Evolutionary conservation across 2,113 vertebrate genomes (phyloP).

Genomic region (Carassius carassius): DNA sequence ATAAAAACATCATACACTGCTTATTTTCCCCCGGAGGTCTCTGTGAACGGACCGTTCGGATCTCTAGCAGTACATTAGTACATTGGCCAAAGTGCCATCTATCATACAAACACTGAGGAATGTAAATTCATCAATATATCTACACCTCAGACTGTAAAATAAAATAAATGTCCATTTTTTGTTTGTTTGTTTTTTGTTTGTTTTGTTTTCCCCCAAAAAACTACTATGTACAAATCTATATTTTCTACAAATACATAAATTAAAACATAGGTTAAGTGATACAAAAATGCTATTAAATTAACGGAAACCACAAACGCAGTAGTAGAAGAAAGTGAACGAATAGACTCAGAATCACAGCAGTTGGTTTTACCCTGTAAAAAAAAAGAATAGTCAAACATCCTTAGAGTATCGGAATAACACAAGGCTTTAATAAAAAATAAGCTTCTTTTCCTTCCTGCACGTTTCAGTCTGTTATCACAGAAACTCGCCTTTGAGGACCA

Average conservation of each 20-base stretch:
- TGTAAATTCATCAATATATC: conserved; percentile 74
- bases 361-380: conserved; percentile 94
- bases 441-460: conserved; percentile 77
- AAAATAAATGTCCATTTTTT: conserved; percentile 77
- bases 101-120: conserved; percentile 82
- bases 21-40: conserved; percentile 54
- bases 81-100: conserved; percentile 83
- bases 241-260: conserved; percentile 95
- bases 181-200: conserved; percentile 53
- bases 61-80: conserved; percentile 90
- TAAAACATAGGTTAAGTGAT: conserved; percentile 87
- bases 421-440: conserved; percentile 81
- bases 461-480: conserved; percentile 78
- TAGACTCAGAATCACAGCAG: conserved; percentile 91
- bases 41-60: conserved; percentile 10
- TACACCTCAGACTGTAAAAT: conserved; percentile 85
- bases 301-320: conserved; percentile 88
- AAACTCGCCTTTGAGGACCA: conserved; percentile 82
- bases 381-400: conserved; percentile 85
- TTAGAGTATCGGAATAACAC: conserved; percentile 77
- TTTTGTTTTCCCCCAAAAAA: conserved; percentile 64
- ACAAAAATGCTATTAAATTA: conserved; percentile 91
- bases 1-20: conserved; percentile 72
- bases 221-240: conserved; percentile 94
- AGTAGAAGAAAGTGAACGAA: conserved; percentile 81